A percentile compares a stretch with the other conserved stretches of the same genome.
phyloP scores from a whole-genome alignment of 2,888 invertebrate species.

The Gandaritis pyraliata region DNA sequence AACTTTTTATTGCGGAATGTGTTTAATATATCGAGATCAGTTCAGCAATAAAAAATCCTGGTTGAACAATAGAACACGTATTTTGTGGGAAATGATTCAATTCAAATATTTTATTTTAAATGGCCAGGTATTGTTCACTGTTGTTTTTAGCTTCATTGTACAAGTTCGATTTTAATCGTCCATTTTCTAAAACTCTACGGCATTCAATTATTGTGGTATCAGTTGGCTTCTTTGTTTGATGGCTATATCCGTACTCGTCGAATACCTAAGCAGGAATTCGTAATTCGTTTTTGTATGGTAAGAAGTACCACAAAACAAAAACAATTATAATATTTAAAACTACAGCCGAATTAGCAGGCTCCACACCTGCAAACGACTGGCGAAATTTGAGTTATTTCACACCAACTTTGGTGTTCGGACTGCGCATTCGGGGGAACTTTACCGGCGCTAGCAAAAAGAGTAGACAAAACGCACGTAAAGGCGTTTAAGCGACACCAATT shows the following conservation, averaged over 20 bases:
- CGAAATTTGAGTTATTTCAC: slow-evolving; percentile 29
- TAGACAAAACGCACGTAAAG: slow-evolving; percentile 57
- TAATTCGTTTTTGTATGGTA: not conserved
- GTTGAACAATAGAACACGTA: slow-evolving; percentile 29
- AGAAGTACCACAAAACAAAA: slow-evolving; percentile 3
- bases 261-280: too few relatives aligned
- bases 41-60: slow-evolving; percentile 36
- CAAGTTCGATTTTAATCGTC: not conserved
- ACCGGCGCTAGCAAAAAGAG: slow-evolving; percentile 16
- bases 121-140: slow-evolving; percentile 16
- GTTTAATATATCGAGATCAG: slow-evolving; percentile 42
- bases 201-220: not conserved
- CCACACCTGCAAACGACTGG: slow-evolving; percentile 16
- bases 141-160: slow-evolving; percentile 1
- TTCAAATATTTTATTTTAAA: slow-evolving; percentile 23
- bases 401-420: slow-evolving; percentile 22
- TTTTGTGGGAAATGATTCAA: slow-evolving; percentile 20
- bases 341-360: slow-evolving; percentile 9
- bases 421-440: slow-evolving; percentile 25
- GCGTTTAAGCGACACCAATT: slow-evolving; percentile 63
- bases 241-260: not conserved
- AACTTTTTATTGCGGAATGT: slow-evolving; percentile 36
- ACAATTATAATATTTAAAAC: slow-evolving; percentile 5
- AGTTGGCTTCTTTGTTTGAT: not conserved
- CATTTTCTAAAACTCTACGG: not conserved